Base-by-base conservation (phyloP, 2,113 vertebrate species). In the Rhineura floridana region DNA sequence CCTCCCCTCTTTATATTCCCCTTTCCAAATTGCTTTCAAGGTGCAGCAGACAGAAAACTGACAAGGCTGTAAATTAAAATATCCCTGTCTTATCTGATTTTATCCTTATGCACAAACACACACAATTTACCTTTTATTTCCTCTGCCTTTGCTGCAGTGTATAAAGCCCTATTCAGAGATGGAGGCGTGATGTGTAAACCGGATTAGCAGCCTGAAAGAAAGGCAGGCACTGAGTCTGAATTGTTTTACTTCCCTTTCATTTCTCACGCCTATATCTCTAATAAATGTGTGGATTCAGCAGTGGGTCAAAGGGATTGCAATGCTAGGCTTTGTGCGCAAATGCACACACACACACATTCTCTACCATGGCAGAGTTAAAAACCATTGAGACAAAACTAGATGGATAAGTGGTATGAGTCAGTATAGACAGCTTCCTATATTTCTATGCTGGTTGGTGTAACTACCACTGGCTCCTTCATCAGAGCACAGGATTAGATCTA, bases 161-260 rank as follows among this genome's bases (percentile, higher is more conserved):
- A 96, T 96, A 97, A 97, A 97, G 96, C 95, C 95, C 97, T 96
- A 96, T 96, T 97, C 96, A 98, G 95, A 96, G 92, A 83, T 96
- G 96, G 96, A 97, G 96, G 96, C 96, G 96, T 97, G 96, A 97
- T 97, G 97, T 97, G 96, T 97, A 97, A 98, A 98, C 97, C 94
- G 96, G 96, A 97, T 97, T 98, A 97, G 96, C 94, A 95, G 96
- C 96, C 95, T 97, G 95, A 98, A 98, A 97, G 97, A 96, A 96
- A 97, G 96, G 96, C 96, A 95, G 94, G 97, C 96, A 97, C 96
- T 96, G 94, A 97, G 95, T 95, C 93, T 93, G 96, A 96, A 97
- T 97, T 97, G 97, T 97, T 97, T 97, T 97, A 97, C 96, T 97
- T 97, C 95, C 96, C 96, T 97, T 97, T 97, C 95, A 97, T 97